Percentiles rank a stretch among this genome's conserved stretches.
Conservation (phyloP, 2,888 invertebrate genomes). For the Strigamia crassipes region DNA sequence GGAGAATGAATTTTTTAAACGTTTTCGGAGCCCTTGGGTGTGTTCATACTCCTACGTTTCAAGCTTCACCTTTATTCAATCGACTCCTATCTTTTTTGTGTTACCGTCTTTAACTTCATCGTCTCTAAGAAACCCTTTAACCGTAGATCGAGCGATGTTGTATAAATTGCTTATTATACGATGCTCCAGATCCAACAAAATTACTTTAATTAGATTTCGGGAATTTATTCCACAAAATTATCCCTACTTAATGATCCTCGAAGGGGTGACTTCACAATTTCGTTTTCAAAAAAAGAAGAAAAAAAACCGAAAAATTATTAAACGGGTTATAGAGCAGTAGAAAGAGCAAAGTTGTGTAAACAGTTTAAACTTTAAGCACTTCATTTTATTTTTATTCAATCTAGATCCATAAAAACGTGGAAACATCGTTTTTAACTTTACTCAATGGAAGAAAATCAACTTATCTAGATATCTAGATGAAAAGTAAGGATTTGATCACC, state of each 20-base stretch:
- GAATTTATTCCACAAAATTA: conserved; percentile 10
- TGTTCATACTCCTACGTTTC: not conserved
- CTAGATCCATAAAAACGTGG: not conserved
- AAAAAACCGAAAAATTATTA: not conserved
- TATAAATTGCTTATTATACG: conserved; percentile 9
- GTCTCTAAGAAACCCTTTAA: not conserved
- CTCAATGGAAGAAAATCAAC: not conserved
- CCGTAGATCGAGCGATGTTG: not conserved
- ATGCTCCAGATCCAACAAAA: not conserved
- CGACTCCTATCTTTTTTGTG: not conserved
- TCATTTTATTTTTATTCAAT: not conserved
- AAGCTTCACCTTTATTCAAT: conserved; percentile 17
- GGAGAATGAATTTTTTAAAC: conserved; percentile 15
- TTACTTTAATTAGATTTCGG: conserved; percentile 22
- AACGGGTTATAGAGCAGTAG: not conserved
- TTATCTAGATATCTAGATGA: not conserved
- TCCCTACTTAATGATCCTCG: conserved; percentile 15
- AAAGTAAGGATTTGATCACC: not conserved
- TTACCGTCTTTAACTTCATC: conserved; percentile 2
- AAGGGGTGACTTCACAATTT: not conserved
- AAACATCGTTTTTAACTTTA: not conserved
- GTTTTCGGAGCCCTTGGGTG: not conserved
- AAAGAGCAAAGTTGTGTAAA: conserved; percentile 30
- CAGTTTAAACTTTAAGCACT: not conserved
- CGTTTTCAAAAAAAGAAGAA: not conserved